phyloP scores from a whole-genome alignment of 2,113 vertebrate genomes.

The Phylloscopus trochiloides region DNA sequence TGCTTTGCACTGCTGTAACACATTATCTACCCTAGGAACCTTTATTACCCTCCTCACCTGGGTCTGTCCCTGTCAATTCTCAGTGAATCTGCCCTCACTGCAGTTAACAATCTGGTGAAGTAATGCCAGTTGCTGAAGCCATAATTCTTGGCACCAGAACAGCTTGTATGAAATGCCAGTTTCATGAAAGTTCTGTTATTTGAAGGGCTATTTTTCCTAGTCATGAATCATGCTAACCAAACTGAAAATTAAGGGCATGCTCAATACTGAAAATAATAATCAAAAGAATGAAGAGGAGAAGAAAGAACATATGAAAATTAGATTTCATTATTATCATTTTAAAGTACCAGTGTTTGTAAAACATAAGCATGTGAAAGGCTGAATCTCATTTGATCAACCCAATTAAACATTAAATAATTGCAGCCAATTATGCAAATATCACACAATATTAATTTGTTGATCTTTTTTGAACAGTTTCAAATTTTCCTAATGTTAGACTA shows the following conservation, averaged over 20 bases:
- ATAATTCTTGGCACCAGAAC: not conserved
- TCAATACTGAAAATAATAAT: conserved; percentile 49
- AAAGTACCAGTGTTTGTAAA: conserved; percentile 67
- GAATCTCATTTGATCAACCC: conserved; percentile 74
- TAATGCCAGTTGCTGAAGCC: not conserved
- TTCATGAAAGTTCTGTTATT: not conserved
- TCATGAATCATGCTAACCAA: not conserved
- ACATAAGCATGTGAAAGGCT: conserved; percentile 64
- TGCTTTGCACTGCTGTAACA: not conserved
- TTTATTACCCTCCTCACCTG: not conserved
- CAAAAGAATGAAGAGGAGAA: conserved; percentile 28
- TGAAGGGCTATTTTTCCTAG: conserved; percentile 6
- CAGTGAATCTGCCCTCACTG: not conserved
- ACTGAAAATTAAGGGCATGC: conserved; percentile 29
- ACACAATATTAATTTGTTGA: conserved; percentile 79
- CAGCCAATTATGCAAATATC: conserved; percentile 78
- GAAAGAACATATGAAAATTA: conserved; percentile 28
- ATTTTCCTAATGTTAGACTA: conserved; percentile 71
- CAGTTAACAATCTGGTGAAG: not conserved
- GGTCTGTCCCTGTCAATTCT: not conserved
- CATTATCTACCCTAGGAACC: not conserved
- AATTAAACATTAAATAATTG: conserved; percentile 80
- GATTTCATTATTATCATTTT: conserved; percentile 61
- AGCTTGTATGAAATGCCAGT: not conserved
- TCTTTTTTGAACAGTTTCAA: conserved; percentile 71